Percentiles rank a stretch among this genome's conserved stretches.
Evolutionary conservation across 1,140 invertebrate species (phyloP).

Genomic region (Drosophila persimilis): DNA sequence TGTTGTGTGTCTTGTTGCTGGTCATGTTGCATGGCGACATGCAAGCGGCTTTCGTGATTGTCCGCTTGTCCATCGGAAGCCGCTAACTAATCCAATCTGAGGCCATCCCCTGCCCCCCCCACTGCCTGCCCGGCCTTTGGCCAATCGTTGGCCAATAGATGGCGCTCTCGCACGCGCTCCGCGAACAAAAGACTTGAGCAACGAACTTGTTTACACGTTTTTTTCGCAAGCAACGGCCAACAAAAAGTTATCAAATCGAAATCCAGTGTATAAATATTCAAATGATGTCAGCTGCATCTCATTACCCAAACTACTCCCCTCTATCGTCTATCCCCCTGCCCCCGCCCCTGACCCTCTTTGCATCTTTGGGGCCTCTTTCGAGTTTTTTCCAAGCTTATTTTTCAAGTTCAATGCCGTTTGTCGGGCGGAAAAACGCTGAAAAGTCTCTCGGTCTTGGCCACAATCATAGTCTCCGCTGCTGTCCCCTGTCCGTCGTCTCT

Average conservation of each 20-base stretch:
- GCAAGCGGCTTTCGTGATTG: conserved; percentile 7
- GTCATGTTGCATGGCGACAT: conserved; percentile 15
- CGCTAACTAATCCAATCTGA: not conserved
- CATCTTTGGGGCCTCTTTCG: not conserved
- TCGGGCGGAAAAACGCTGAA: conserved; percentile 60
- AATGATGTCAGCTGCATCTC: conserved; percentile 71
- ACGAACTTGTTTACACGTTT: conserved; percentile 76
- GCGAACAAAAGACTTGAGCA: conserved; percentile 78
- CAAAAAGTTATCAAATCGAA: conserved; percentile 62
- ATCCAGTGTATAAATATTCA: conserved; percentile 39
- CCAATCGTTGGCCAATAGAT: conserved; percentile 70
- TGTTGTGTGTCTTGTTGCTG: conserved; percentile 5
- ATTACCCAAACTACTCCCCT: conserved; percentile 40
- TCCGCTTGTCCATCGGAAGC: conserved; percentile 14
- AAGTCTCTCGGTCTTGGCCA: too few relatives aligned
- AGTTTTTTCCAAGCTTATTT: conserved; percentile 31
- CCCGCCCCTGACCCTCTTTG: not conserved
- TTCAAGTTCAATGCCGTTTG: conserved; percentile 76
- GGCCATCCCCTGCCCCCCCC: too few relatives aligned
- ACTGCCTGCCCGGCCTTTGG: conserved; percentile 18
- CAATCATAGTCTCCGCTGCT: not conserved
- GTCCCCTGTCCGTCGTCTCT: conserved; percentile 11
- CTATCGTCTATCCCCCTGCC: too few relatives aligned
- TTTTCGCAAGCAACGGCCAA: conserved; percentile 57
- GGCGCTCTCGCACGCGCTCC: conserved; percentile 50